A percentile compares a stretch with the other conserved stretches of the same genome.
Evolutionary conservation across 2,113 vertebrate species (phyloP).

Genomic region (Leptodactylus fuscus): DNA sequence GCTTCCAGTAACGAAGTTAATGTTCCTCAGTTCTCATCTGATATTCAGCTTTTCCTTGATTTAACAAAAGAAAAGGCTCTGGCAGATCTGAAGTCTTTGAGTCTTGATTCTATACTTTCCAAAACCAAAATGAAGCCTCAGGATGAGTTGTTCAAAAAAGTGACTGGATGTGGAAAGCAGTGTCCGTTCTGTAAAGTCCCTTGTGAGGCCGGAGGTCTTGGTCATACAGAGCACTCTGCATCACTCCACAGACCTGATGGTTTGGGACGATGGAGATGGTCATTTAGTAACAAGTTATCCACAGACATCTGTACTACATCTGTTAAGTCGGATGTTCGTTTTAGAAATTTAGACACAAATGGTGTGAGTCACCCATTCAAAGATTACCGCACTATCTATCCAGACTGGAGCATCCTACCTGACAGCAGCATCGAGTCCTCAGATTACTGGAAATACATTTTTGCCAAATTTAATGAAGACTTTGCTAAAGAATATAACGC

Average conservation of each 20-base stretch:
- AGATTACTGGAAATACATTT: constrained; percentile 63
- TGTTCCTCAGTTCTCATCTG: constrained; percentile 26
- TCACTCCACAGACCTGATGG: constrained; percentile 37
- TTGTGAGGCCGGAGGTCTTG: constrained; percentile 68
- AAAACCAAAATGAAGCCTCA: constrained; percentile 15
- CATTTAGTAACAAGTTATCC: fast-evolving
- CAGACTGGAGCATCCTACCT: constrained; percentile 72
- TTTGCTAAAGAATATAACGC: constrained; percentile 37
- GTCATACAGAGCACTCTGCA: constrained; percentile 36
- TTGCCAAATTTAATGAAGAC: constrained; percentile 64
- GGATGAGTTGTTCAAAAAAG: constrained; percentile 40
- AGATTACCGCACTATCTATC: constrained; percentile 65
- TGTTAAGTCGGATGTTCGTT: neutral
- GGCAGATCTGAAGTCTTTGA: neutral
- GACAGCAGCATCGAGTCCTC: constrained; percentile 68
- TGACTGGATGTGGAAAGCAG: constrained; percentile 74
- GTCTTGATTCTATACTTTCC: constrained; percentile 36
- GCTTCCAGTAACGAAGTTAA: constrained; percentile 27
- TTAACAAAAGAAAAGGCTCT: neutral
- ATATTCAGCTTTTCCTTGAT: neutral
- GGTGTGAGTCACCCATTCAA: neutral
- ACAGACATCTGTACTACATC: neutral
- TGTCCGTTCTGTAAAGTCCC: constrained; percentile 68
- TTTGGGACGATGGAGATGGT: constrained; percentile 18
- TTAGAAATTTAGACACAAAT: neutral